Evolutionary conservation across 1,140 invertebrate species (phyloP).

Genomic region (Aphaenogaster floridana): DNA sequence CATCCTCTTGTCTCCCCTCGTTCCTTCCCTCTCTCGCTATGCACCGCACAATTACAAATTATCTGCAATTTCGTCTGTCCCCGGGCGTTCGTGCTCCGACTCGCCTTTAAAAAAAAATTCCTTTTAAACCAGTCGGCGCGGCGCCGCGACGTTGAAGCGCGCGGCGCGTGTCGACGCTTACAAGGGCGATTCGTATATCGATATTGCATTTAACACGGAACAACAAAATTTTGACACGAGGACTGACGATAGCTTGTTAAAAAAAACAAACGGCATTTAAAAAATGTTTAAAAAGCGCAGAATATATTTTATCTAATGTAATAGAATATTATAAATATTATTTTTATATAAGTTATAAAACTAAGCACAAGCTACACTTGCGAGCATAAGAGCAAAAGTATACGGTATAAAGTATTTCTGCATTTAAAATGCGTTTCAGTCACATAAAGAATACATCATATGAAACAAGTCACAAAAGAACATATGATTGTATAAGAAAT

Average conservation of each 20-base stretch:
- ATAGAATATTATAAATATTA: slow-evolving; percentile 17
- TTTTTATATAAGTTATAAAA: not conserved
- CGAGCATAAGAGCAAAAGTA: not conserved
- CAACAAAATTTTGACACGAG: not conserved
- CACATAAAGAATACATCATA: not conserved
- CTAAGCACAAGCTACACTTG: not conserved
- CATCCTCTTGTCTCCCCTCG: slow-evolving; percentile 25
- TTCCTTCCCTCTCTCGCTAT: slow-evolving; percentile 28
- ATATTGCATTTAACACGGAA: not conserved
- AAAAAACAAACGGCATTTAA: not conserved
- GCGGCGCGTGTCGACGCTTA: slow-evolving; percentile 20
- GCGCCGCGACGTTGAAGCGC: slow-evolving; percentile 2
- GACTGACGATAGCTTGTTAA: not conserved
- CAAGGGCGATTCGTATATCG: not conserved
- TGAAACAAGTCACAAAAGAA: not conserved
- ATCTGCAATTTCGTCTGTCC: slow-evolving; percentile 76
- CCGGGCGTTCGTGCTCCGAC: slow-evolving; percentile 53
- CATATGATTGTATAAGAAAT: slow-evolving; percentile 9
- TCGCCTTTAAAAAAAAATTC: slow-evolving; percentile 64
- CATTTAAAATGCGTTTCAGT: not conserved
- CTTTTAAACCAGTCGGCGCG: slow-evolving; percentile 39
- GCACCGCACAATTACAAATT: slow-evolving; percentile 75
- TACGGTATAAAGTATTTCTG: not conserved
- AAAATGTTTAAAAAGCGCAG: not conserved
- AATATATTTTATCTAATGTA: not conserved